Base-by-base conservation (phyloP, 2,797 vertebrate genomes). In the Labeo calbasu region DNA sequence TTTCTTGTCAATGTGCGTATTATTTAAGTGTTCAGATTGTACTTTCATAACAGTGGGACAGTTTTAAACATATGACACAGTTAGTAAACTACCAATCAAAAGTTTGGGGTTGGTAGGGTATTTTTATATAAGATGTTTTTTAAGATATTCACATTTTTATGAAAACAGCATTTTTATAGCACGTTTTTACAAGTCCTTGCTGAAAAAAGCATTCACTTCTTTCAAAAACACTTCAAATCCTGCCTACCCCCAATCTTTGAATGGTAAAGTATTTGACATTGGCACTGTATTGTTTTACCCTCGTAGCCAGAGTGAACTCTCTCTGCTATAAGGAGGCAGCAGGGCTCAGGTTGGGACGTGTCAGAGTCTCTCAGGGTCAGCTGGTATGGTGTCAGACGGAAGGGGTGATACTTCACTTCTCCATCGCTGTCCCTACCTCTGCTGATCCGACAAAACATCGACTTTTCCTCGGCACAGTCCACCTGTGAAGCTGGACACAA, bases 361-460 rank as follows among this genome's bases (percentile, higher is more conserved):
- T 89, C 85, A 6, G 92, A 89, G 65, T 88, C 89, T 13, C 66
- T 90, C 15, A 96, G 88, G 0, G 87, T 93, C 57, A 95, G 89
- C 88, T 93, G 85, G 81, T 95, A 94, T 0, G 96, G 95, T 4
- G 92, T 94, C 77, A 96, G 92, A 61, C 92, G 91, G 87, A 95
- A 95, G 0, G 95, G 95, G 69, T 86, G 90, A 86, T 91, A 93
- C 63, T 15, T 85, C 0, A 75, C 86, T 87, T 93, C 91, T 13
- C 85, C 90, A 8, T 90, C 88, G 48, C 87, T 66, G 63, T 90
- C 92, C 85, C 88, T 91, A 12, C 93, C 93, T 82, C 87, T 82
- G 19, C 95, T 91, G 85, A 96, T 94, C 70, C 95, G 93, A 89
- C 96, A 96, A 94, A 96, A 96, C 86, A 96, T 95, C 68, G 94